Evolutionary conservation across 2,888 invertebrate species (phyloP).

Genomic region (Caenorhabditis afra): DNA sequence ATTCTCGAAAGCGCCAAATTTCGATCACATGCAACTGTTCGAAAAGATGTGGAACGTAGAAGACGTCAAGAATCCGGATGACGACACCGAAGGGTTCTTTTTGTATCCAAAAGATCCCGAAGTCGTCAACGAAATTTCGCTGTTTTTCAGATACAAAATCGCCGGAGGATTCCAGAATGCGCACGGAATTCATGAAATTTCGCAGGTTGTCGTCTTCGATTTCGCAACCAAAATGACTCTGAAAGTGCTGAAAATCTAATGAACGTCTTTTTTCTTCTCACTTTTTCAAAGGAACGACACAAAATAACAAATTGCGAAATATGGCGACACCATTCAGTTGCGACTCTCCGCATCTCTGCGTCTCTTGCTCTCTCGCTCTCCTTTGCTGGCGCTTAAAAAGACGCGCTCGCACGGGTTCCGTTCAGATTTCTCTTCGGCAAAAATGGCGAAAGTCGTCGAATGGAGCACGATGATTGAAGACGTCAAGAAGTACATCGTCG

Average conservation of each 20-base stretch:
- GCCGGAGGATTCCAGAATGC: constrained; percentile 10
- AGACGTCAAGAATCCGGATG: background rate
- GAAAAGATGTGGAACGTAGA: constrained; percentile 15
- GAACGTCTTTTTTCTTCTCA: too few relatives aligned
- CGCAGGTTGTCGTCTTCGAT: background rate
- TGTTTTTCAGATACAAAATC: constrained; percentile 14
- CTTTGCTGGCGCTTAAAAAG: too few relatives aligned
- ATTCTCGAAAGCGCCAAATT: background rate
- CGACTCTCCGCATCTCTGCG: too few relatives aligned
- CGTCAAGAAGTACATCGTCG: background rate
- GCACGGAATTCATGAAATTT: background rate
- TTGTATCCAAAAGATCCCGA: background rate
- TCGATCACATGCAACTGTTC: constrained; percentile 5
- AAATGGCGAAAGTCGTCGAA: background rate
- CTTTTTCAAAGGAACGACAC: too few relatives aligned
- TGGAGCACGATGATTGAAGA: background rate
- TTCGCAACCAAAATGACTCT: background rate
- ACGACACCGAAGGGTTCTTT: background rate
- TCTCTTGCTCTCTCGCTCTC: too few relatives aligned
- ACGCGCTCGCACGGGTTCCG: too few relatives aligned
- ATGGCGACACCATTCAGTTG: too few relatives aligned
- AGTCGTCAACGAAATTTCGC: too few relatives aligned
- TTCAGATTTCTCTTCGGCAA: too few relatives aligned
- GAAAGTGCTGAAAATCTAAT: background rate
- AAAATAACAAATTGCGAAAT: too few relatives aligned